Percentiles rank a stretch among this genome's conserved stretches.
These are phyloP conservation scores for Cheilosia scutellata DNA, from an alignment of 2,888 invertebrate genomes.

Conservation along the genomic window DNA sequence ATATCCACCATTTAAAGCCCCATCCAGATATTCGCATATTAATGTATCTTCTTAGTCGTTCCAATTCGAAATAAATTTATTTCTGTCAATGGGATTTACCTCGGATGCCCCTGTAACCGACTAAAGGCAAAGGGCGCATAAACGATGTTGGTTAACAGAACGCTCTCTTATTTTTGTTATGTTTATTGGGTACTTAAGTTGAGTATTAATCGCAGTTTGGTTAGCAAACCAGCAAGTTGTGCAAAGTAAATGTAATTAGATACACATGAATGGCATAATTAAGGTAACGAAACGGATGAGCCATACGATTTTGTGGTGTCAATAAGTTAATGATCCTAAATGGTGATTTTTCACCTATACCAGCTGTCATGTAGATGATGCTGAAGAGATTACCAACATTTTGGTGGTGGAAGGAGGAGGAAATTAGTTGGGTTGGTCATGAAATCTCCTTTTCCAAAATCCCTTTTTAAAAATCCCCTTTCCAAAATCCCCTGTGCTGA, in stretches of 20 bases:
- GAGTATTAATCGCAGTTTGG: slow-evolving; percentile 71
- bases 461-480: no score
- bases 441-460: no score
- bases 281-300: slow-evolving; percentile 8
- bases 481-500: no score
- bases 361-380: neutral
- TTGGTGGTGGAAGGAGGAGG: neutral
- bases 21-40: no score
- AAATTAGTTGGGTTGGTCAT: no score
- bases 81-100: no score
- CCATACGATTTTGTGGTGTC: slow-evolving; percentile 38
- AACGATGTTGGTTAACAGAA: slow-evolving; percentile 40
- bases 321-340: slow-evolving; percentile 32
- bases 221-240: slow-evolving; percentile 21
- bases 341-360: neutral
- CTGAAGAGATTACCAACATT: neutral
- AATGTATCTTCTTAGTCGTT: no score
- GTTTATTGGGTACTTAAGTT: slow-evolving; percentile 72
- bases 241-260: slow-evolving; percentile 54
- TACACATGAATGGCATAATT: slow-evolving; percentile 40
- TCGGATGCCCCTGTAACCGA: no score
- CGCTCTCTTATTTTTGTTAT: slow-evolving; percentile 29
- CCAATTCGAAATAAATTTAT: slow-evolving; percentile 35
- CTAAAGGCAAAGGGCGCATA: no score
- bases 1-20: no score